phyloP scores from a whole-genome alignment of 2,113 vertebrate species.

The Oenanthe melanoleuca region DNA sequence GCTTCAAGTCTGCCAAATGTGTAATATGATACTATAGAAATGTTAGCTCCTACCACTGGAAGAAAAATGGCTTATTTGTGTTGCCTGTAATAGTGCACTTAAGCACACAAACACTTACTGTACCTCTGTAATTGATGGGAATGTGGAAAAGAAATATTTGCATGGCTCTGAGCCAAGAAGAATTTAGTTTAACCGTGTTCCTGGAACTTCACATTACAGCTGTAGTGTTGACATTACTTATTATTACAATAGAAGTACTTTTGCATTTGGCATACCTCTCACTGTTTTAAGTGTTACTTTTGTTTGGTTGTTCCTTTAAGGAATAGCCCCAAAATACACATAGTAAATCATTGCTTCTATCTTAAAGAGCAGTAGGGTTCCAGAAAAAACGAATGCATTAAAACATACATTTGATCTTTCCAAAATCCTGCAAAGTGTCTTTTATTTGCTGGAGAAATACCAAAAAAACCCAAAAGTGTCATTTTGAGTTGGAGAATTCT shows the following conservation, averaged over 20 bases:
- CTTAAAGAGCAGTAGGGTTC: background rate
- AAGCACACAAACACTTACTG: conserved; percentile 27
- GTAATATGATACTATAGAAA: background rate
- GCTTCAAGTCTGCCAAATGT: background rate
- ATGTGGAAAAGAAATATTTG: conserved; percentile 21
- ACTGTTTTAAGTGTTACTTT: background rate
- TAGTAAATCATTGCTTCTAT: background rate
- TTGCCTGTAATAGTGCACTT: background rate
- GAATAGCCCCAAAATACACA: background rate
- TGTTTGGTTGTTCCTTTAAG: conserved; percentile 5
- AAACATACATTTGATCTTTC: background rate
- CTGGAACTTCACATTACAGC: conserved; percentile 30
- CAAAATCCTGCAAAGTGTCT: background rate
- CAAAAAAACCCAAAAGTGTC: background rate
- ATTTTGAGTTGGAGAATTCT: background rate
- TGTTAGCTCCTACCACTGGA: background rate
- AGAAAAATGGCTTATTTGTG: conserved; percentile 33
- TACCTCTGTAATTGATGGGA: conserved; percentile 28
- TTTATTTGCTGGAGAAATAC: background rate
- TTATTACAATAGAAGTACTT: conserved; percentile 22
- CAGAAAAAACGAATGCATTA: background rate
- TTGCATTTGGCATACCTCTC: background rate
- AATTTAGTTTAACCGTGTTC: conserved; percentile 6
- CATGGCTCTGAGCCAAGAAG: background rate
- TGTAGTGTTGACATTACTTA: conserved; percentile 16